phyloP scores from a whole-genome alignment of 1,140 invertebrate species.

The Agraylea sexmaculata region DNA sequence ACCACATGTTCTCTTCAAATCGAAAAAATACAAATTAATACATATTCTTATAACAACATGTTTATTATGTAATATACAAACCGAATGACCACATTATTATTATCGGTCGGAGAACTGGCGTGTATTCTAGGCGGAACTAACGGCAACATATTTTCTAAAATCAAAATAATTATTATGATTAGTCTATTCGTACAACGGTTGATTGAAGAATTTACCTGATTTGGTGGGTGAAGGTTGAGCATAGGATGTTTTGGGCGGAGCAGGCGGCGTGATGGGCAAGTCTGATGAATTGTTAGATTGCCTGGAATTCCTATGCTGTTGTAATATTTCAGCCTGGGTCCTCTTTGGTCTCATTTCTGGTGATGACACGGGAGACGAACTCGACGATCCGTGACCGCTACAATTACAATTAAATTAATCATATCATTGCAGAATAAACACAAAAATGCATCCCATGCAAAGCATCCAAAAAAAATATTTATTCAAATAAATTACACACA shows the following conservation, averaged over 20 bases:
- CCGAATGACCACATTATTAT: conserved; percentile 8
- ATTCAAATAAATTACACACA: no score
- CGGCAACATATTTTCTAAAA: conserved; percentile 6
- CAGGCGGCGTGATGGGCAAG: conserved; percentile 13
- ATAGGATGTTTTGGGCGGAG: conserved; percentile 9
- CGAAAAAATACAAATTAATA: no score
- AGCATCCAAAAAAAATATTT: conserved; percentile 7
- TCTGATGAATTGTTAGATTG: conserved; percentile 17
- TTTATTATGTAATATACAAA: no score
- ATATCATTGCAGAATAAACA: not conserved
- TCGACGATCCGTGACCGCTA: conserved; percentile 26
- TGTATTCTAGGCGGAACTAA: conserved; percentile 15
- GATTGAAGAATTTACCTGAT: conserved; percentile 10
- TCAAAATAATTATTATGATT: conserved; percentile 1
- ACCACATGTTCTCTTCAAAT: conserved; percentile 13
- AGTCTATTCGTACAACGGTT: not conserved
- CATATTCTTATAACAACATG: no score
- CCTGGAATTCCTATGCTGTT: conserved; percentile 29
- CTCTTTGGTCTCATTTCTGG: conserved; percentile 29
- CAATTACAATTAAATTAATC: conserved; percentile 4
- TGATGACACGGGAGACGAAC: conserved; percentile 30
- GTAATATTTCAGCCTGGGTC: conserved; percentile 35
- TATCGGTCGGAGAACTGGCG: conserved; percentile 9
- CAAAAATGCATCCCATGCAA: not conserved
- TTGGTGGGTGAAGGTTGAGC: conserved; percentile 16